phyloP scores from a whole-genome alignment of 2,113 vertebrate species.

The Microcebus murinus region DNA sequence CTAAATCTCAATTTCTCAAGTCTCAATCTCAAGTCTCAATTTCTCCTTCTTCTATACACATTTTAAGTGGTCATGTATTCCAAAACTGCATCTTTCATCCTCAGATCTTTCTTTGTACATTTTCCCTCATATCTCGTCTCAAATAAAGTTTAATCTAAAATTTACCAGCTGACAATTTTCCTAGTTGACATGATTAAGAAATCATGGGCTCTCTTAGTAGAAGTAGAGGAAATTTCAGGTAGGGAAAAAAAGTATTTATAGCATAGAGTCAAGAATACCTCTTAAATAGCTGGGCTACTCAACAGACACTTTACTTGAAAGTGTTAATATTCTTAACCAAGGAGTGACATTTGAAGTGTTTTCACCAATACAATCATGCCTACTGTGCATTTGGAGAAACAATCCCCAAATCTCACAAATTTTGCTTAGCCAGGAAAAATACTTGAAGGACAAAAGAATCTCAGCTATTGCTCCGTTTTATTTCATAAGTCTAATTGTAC shows the following conservation, averaged over 20 bases:
- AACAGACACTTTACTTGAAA: background rate
- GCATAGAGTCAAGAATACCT: background rate
- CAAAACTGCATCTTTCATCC: background rate
- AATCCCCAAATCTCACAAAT: background rate
- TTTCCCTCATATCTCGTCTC: background rate
- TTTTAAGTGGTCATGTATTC: background rate
- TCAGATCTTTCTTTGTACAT: background rate
- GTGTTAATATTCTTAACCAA: background rate
- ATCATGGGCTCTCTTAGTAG: background rate
- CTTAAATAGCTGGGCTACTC: background rate
- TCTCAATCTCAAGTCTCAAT: background rate
- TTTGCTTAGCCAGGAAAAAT: conserved; percentile 59
- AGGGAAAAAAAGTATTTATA: background rate
- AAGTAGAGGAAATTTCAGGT: background rate
- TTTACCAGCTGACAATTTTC: background rate
- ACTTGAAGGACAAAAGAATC: conserved; percentile 42
- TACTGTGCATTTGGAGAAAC: background rate
- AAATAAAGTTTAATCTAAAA: conserved; percentile 4
- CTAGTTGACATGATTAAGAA: background rate
- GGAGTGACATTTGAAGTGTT: conserved; percentile 14
- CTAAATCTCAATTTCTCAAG: background rate
- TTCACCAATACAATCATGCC: background rate
- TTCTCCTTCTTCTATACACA: background rate
- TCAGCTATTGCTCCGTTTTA: conserved; percentile 55
- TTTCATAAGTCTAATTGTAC: conserved; percentile 18